phyloP scores from a whole-genome alignment of 2,888 invertebrate species.

The Tromatobia lineatoria region DNA sequence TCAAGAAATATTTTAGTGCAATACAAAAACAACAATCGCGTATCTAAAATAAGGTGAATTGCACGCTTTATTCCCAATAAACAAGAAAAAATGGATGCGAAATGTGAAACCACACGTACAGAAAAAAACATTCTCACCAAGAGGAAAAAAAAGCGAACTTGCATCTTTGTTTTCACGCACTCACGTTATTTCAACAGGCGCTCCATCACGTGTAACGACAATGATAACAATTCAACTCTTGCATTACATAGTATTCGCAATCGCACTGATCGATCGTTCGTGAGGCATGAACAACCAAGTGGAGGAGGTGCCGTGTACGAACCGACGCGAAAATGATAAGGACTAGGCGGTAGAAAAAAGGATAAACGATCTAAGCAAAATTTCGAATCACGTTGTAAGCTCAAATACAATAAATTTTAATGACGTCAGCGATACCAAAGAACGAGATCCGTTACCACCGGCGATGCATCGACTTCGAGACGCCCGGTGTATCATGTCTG shows the following conservation, averaged over 20 bases:
- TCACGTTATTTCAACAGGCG: slow-evolving; percentile 11
- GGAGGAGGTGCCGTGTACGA: slow-evolving; percentile 65
- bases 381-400: neutral
- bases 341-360: neutral
- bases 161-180: slow-evolving; percentile 13
- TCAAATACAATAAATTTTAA: neutral
- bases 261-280: slow-evolving; percentile 45
- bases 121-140: neutral
- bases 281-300: slow-evolving; percentile 52
- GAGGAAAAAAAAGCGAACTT: neutral
- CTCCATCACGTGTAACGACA: slow-evolving; percentile 18
- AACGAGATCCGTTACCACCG: slow-evolving; percentile 34
- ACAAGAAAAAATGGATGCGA: slow-evolving; percentile 6
- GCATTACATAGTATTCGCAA: slow-evolving; percentile 20
- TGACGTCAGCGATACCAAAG: slow-evolving; percentile 21
- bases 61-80: neutral
- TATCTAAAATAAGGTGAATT: neutral
- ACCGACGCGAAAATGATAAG: slow-evolving; percentile 54
- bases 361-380: slow-evolving; percentile 18
- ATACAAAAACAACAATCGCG: neutral
- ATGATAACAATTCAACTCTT: slow-evolving; percentile 22
- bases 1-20: neutral
- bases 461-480: slow-evolving; percentile 50
- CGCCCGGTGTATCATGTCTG: slow-evolving; percentile 32
- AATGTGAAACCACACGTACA: neutral